Conservation (phyloP, 1,140 invertebrate genomes). For the Drosophila quadrilineata region DNA sequence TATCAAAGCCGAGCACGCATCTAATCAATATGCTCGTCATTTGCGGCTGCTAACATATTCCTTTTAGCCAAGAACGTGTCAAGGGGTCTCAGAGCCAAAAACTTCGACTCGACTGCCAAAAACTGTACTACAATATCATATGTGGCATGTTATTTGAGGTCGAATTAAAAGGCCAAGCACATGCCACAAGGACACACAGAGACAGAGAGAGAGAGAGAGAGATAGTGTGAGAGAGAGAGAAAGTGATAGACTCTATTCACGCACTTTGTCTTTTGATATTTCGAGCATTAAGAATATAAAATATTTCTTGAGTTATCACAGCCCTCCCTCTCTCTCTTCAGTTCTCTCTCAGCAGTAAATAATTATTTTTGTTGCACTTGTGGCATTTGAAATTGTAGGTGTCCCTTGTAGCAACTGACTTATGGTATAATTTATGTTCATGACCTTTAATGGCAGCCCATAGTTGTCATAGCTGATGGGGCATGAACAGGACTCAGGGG, state of each 20-base stretch:
- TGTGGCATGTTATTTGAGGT: neutral
- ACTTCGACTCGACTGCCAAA: slow-evolving; percentile 9
- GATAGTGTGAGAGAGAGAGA: no score
- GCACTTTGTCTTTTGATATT: slow-evolving; percentile 55
- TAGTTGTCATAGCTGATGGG: no score
- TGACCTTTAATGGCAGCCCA: slow-evolving; percentile 67
- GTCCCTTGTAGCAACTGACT: slow-evolving; percentile 31
- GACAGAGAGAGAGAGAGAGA: no score
- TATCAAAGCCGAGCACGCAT: slow-evolving; percentile 59
- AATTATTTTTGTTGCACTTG: slow-evolving; percentile 61
- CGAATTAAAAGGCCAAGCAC: slow-evolving; percentile 24
- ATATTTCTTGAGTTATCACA: slow-evolving; percentile 71
- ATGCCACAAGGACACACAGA: slow-evolving; percentile 11
- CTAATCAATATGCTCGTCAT: slow-evolving; percentile 79
- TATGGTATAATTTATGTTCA: slow-evolving; percentile 68
- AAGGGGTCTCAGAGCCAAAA: slow-evolving; percentile 41
- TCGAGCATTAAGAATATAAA: slow-evolving; percentile 50
- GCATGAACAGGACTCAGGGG: no score
- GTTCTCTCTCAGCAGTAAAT: slow-evolving; percentile 44
- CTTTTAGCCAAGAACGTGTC: slow-evolving; percentile 78
- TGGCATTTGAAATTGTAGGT: slow-evolving; percentile 47
- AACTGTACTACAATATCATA: slow-evolving; percentile 29
- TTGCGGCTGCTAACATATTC: slow-evolving; percentile 66
- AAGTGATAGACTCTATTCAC: slow-evolving; percentile 7
- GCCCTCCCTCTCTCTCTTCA: neutral